Percentiles rank a stretch among this genome's conserved stretches.
These are phyloP conservation scores for Apis laboriosa DNA, from an alignment of 1,140 invertebrate species.

Conservation along the genomic window DNA sequence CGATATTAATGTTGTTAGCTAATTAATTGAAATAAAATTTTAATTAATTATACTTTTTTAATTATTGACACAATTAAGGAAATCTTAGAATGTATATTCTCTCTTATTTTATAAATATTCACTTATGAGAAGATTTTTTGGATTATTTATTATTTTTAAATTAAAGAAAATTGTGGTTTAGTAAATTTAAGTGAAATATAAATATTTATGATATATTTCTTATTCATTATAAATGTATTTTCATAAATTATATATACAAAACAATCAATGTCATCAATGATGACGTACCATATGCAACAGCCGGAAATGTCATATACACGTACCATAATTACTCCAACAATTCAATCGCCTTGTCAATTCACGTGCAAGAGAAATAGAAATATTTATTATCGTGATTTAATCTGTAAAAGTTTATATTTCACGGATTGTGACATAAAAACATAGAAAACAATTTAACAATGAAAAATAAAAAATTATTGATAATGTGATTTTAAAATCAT, in stretches of 20 bases:
- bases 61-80: background rate
- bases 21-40: too few relatives aligned
- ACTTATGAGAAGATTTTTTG: background rate
- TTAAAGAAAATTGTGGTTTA: background rate
- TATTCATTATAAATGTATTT: slow-evolving; percentile 16
- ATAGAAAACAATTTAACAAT: too few relatives aligned
- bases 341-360: slow-evolving; percentile 13
- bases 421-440: background rate
- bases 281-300: slow-evolving; percentile 34
- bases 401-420: background rate
- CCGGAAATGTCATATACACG: slow-evolving; percentile 50
- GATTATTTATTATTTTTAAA: background rate
- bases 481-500: background rate
- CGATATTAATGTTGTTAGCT: background rate
- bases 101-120: background rate
- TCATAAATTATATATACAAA: background rate
- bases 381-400: background rate
- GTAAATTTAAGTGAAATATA: too few relatives aligned
- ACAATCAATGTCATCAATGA: slow-evolving; percentile 29
- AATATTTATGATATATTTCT: background rate
- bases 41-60: background rate
- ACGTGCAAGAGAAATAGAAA: slow-evolving; percentile 2
- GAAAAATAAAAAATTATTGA: background rate
- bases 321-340: slow-evolving; percentile 37
- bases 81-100: background rate